Base-by-base conservation (phyloP, 2,888 invertebrate species). In the Protodeltote pygarga region DNA sequence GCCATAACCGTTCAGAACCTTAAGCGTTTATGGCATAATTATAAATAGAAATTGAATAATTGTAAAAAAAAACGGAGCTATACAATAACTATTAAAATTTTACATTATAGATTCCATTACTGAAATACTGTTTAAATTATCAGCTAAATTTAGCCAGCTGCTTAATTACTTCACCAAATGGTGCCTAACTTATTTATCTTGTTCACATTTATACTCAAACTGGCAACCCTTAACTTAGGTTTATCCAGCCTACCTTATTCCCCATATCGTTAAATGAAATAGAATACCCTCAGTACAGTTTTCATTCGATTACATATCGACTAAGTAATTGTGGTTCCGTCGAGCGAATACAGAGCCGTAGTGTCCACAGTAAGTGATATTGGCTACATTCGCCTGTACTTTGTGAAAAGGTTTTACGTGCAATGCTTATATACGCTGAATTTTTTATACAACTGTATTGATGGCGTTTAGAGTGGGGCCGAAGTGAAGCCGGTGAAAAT, bases 221-320 rank as follows among this genome's bases (percentile, higher is more conserved):
- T 3, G 3, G n/a, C 10, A 31, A 23, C 37, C 24, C 49, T 63
- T n/a, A n/a, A n/a, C n/a, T n/a, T n/a, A n/a, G n/a, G 58, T 63
- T 47, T 63, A 57, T 47, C 34, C 37, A 57, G 52, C 58, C 58
- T 37, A 52, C 59, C 64, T 64, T 59, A 64, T 53, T 54, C 55
- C 29, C 49, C 27, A 21, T 59, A 49, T 62, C 62, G 55, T 61
- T 59, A 50, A 60, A 62, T 62, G 57, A 46, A 65, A 65, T 62
- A 59, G 63, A 54, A 48, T 45, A 45, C 57, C 31, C 57, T 44
- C 45, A 41, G 51, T 48, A 49, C 35, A 54, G 59, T 54, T 55
- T 63, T 64, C 68, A 49, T 66, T 66, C 47, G 65, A 64, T 57
- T 67, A 67, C 57, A 60, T 45, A 44, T 48, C 50, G 57, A 53